Evolutionary conservation across 2,888 invertebrate species (phyloP), one percentile per base, ranked within the genome.

Genomic region (Alloplasta piceator): DNA sequence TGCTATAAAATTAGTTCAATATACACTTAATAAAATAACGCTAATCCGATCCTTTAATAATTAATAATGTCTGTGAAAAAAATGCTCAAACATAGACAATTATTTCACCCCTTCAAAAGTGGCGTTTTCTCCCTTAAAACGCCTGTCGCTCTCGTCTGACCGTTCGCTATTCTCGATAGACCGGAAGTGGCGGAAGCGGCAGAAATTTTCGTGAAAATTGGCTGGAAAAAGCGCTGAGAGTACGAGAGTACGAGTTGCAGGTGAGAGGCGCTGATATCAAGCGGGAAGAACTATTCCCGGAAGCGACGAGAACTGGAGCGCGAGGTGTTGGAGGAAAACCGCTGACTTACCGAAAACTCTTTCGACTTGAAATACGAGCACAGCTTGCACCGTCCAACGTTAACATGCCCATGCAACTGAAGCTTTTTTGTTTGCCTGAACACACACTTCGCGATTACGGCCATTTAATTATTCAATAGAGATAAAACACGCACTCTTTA

Each of bases 281-380:
- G 71, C 12, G 52, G 14, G 52, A 14, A 1, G 52, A 52, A 26
- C 26, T 26, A 26, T 26, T 26, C 26, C 26, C 26, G 26, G 52
- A 52, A 12, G 14, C 6, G 14, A 14, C n/a, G 52, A 52, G n/a
- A 52, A 14, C 5, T 14, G 52, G 12, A 14, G 12, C 14, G 52
- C 52, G 26, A 52, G 52, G 12, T 14, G 52, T 52, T 14, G 26
- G 64, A 70, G 81, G 38, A 82, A 78, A 82, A 82, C 41, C 78
- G 81, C 81, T 82, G 81, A 82, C 81, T 78, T 82, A 82, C 73
- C 66, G 71, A 82, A 82, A 82, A 82, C 43, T 75, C 74, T 82
- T 56, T 26, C 56, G 70, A 67, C 67, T 78, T 82, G 81, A 82
- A 78, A 78, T 82, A 82, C 63, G 78, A 66, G 66, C 67, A 50